Percentiles rank a stretch among this genome's conserved stretches.
These are phyloP conservation scores for Galeopterus variegatus DNA, from an alignment of 2,113 vertebrate species.

Conservation along the genomic window DNA sequence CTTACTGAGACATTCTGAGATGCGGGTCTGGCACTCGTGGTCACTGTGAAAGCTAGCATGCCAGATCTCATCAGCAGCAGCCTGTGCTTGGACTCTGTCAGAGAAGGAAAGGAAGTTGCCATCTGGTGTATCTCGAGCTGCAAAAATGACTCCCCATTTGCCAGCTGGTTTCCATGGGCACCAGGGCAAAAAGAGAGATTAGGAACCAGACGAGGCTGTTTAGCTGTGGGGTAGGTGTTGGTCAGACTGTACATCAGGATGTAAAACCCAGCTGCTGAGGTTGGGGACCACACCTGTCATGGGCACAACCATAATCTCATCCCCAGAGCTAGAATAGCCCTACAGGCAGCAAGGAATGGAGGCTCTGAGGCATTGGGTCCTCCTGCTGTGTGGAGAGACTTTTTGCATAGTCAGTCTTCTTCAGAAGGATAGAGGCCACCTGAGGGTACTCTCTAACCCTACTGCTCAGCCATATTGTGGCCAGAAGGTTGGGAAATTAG, in stretches of 20 bases:
- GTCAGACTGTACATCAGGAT: background rate
- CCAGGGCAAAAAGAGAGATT: background rate
- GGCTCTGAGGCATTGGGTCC: background rate
- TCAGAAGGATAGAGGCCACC: background rate
- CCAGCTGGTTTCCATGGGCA: conserved; percentile 40
- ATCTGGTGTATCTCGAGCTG: conserved; percentile 23
- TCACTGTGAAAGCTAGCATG: background rate
- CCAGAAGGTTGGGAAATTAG: background rate
- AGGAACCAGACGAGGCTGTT: background rate
- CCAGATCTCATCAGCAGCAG: background rate
- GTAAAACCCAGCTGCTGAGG: background rate
- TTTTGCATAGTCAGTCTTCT: background rate
- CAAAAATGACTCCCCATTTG: background rate
- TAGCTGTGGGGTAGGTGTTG: background rate
- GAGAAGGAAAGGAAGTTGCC: conserved; percentile 22
- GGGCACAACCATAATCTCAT: background rate
- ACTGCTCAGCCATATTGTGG: background rate
- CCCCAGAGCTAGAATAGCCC: background rate
- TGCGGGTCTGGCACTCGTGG: background rate
- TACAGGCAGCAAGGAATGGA: background rate
- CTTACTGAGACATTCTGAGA: background rate
- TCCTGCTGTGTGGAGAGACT: background rate
- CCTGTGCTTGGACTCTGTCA: background rate
- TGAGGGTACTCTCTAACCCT: background rate
- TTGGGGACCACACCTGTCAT: background rate